phyloP scores from a whole-genome alignment of 2,113 vertebrate species.

The Ophiodon elongatus region DNA sequence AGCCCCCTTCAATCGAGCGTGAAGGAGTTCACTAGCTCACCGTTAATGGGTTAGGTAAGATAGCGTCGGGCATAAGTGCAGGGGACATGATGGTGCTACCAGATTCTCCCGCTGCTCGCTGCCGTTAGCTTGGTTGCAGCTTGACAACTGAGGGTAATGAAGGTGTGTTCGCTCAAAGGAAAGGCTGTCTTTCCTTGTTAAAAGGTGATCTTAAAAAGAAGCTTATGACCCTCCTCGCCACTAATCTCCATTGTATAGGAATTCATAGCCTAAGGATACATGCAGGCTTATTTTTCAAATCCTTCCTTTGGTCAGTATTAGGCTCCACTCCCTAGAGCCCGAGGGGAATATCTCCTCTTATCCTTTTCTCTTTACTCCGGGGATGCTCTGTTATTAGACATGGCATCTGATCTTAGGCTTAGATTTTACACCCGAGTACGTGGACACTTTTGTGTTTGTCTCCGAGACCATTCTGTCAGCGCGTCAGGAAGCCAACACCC shows the following conservation, averaged over 20 bases:
- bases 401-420: constrained; percentile 68
- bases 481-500: constrained; percentile 34
- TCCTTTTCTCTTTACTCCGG: constrained; percentile 56
- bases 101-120: constrained; percentile 31
- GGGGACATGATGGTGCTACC: constrained; percentile 6
- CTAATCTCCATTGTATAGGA: constrained; percentile 78
- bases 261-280: constrained; percentile 79
- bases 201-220: constrained; percentile 71
- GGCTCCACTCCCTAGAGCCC: constrained; percentile 64
- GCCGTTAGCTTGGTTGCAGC: constrained; percentile 37
- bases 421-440: constrained; percentile 67
- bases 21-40: constrained; percentile 52
- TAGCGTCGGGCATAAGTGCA: constrained; percentile 10
- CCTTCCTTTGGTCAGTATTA: constrained; percentile 76
- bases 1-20: constrained; percentile 60
- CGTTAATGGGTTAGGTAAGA: constrained; percentile 54
- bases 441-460: constrained; percentile 59
- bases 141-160: constrained; percentile 43
- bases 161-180: constrained; percentile 55
- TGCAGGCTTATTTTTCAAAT: constrained; percentile 76
- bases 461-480: constrained; percentile 38
- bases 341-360: constrained; percentile 65
- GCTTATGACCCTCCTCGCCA: constrained; percentile 58
- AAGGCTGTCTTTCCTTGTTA: constrained; percentile 46
- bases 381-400: constrained; percentile 63